Evolutionary conservation across 2,113 vertebrate species (phyloP), one percentile per base, ranked within the genome.

Genomic region (Rhinopithecus roxellana): DNA sequence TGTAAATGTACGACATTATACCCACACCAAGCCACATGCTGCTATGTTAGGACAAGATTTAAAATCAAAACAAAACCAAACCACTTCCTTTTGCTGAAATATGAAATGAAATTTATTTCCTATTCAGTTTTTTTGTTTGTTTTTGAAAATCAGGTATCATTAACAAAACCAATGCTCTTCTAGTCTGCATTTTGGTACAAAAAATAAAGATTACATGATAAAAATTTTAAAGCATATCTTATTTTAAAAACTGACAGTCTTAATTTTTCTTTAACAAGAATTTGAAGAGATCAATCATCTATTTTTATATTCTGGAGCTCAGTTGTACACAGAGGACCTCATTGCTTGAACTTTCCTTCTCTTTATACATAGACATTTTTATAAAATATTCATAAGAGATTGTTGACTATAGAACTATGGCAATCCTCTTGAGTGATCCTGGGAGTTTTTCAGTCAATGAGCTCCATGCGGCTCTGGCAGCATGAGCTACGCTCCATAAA

Each of bases 311-410:
- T 94, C 78, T 96, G n/a, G 67, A 93, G 74, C 94, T 96, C 78
- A 59, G 48, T 20, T 69, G 32, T 80, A 95, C 57, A 94, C 90
- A 92, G 52, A 97, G 86, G 48, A 93, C 84, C 48, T 94, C 87
- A 38, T 70, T 88, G 89, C 74, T 88, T 64, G 55, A 98, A 93
- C 78, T 67, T 89, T 35, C 27, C 25, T 97, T 64, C 25, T 93
- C 94, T 97, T 97, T 97, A 95, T 89, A 57, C 90, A 84, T 93
- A 96, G 93, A 40, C 92, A 40, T 52, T 98, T 98, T 48, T 78
- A 88, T 97, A 98, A 98, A 98, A 98, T 97, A 98, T 95, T 95
- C 95, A 93, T 83, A 93, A 48, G 38, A 94, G 84, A 97, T 98
- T 98, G 61, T 93, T 98, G 93, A 95, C 96, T 98, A 45, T 83